A percentile compares a stretch with the other conserved stretches of the same genome.
Conservation (phyloP, 2,113 vertebrate genomes). For the Craseonycteris thonglongyai region DNA sequence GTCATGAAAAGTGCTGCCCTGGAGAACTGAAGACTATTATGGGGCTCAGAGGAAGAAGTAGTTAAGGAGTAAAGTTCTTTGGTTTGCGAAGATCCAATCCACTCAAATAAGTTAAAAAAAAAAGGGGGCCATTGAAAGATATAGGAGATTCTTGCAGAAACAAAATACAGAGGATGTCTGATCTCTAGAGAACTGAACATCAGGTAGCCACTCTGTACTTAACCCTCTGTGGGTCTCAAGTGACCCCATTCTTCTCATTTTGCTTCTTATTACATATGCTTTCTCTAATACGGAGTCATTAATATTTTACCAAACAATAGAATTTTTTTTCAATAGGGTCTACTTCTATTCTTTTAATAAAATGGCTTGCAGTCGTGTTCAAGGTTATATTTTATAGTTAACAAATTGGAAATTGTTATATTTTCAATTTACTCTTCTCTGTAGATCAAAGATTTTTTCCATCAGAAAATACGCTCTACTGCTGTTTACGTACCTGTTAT, state of each 20-base stretch:
- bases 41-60: not conserved
- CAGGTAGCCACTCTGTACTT: not conserved
- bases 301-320: not conserved
- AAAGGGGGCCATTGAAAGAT: not conserved
- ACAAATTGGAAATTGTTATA: not conserved
- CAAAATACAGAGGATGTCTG: not conserved
- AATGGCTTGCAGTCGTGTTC: not conserved
- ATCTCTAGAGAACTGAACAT: not conserved
- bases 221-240: not conserved
- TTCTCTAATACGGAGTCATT: not conserved
- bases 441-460: not conserved
- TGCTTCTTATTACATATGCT: not conserved
- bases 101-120: not conserved
- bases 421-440: not conserved
- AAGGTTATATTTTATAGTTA: not conserved
- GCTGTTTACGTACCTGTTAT: not conserved
- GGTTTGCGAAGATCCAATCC: not conserved
- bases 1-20: rapidly evolving
- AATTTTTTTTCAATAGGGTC: not conserved
- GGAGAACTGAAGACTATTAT: not conserved
- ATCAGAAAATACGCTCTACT: not conserved
- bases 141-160: not conserved
- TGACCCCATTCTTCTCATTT: not conserved
- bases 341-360: not conserved
- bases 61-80: not conserved